phyloP scores from a whole-genome alignment of 2,797 vertebrate species.

The Enteromius mattozi region DNA sequence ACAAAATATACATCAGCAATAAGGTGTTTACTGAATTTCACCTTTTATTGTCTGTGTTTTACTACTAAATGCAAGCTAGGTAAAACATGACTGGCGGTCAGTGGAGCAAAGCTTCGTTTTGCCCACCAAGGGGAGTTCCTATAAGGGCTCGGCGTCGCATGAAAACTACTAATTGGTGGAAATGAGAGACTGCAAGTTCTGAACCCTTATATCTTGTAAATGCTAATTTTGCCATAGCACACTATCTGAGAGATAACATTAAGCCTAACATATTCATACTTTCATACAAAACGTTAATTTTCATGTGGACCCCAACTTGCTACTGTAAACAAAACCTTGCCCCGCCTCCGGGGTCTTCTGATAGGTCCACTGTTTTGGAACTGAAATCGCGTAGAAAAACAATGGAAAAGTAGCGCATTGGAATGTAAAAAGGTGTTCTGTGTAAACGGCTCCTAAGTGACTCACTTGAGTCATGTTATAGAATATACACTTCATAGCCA shows the following conservation, averaged over 20 bases:
- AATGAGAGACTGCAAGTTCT: too few relatives aligned
- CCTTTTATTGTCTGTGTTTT: too few relatives aligned
- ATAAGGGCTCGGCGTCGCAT: too few relatives aligned
- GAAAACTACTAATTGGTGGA: too few relatives aligned
- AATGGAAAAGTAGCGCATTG: background rate
- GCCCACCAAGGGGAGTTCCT: too few relatives aligned
- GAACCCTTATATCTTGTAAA: background rate
- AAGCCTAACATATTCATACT: background rate
- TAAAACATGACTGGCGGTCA: too few relatives aligned
- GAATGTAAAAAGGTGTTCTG: background rate
- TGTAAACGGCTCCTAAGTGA: background rate
- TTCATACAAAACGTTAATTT: too few relatives aligned
- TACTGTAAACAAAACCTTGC: background rate
- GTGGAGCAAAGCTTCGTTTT: too few relatives aligned
- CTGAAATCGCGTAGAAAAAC: background rate
- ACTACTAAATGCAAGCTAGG: too few relatives aligned
- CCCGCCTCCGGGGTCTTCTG: background rate
- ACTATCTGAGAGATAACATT: background rate
- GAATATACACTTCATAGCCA: background rate
- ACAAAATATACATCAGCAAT: too few relatives aligned
- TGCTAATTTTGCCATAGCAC: background rate
- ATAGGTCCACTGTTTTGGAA: background rate
- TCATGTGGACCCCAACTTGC: background rate
- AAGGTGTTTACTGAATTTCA: too few relatives aligned
- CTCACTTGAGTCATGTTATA: background rate